Conservation (phyloP, 2,797 vertebrate genomes). For the Acrossocheilus wenchowensis region DNA sequence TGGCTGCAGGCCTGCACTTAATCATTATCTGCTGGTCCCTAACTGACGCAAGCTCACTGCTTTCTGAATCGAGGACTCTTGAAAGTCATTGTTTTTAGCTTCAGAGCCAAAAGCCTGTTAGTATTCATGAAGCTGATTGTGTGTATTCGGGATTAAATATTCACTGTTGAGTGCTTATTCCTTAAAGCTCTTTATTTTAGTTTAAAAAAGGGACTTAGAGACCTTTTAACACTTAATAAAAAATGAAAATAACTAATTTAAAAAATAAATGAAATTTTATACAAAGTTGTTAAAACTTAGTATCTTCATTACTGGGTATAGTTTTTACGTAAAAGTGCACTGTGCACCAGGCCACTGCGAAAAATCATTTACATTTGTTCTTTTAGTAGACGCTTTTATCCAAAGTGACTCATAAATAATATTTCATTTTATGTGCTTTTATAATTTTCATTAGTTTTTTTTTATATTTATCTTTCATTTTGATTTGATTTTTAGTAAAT, state of each 20-base stretch:
- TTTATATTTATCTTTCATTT: not conserved
- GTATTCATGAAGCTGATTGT: slow-evolving; percentile 34
- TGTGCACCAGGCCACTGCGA: not conserved
- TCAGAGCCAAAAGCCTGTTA: slow-evolving; percentile 29
- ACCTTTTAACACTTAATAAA: slow-evolving; percentile 1
- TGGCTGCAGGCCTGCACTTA: slow-evolving; percentile 20
- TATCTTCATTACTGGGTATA: not conserved
- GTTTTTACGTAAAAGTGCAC: not conserved
- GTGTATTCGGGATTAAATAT: slow-evolving; percentile 31
- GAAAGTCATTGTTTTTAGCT: slow-evolving; percentile 21
- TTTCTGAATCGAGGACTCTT: slow-evolving; percentile 16
- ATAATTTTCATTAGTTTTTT: too few species aligned
- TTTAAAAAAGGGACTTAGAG: not conserved
- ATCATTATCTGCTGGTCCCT: slow-evolving; percentile 31
- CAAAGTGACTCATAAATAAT: not conserved
- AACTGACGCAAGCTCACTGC: slow-evolving; percentile 16
- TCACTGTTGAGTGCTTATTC: slow-evolving; percentile 28
- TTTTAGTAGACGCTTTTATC: not conserved
- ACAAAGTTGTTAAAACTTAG: not conserved
- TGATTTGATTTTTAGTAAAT: too few species aligned
- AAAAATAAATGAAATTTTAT: not conserved
- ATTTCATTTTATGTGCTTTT: too few species aligned
- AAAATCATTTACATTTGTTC: not conserved
- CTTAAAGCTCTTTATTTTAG: slow-evolving; percentile 32
- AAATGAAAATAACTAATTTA: not conserved